Conservation (phyloP, 2,113 vertebrate species). For the Poeciliopsis prolifica region DNA sequence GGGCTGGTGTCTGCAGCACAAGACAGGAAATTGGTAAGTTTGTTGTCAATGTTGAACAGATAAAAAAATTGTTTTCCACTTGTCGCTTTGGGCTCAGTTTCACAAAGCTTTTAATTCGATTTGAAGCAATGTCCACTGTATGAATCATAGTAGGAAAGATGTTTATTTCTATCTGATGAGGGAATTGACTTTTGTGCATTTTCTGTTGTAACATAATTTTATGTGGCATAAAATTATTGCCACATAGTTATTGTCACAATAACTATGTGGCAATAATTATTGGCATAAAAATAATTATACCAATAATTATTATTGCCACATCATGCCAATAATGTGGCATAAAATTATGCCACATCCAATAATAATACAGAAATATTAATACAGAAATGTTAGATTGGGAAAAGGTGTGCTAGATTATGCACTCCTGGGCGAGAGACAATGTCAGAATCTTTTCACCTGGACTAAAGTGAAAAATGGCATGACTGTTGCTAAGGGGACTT, state of each 20-base stretch:
- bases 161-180: background rate
- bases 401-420: background rate
- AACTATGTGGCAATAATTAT: no score
- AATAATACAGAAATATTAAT: no score
- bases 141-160: background rate
- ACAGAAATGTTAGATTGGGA: background rate
- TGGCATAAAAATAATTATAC: no score
- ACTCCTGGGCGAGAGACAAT: background rate
- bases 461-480: background rate
- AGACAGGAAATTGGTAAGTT: slow-evolving; percentile 90
- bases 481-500: background rate
- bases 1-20: slow-evolving; percentile 87
- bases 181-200: slow-evolving; percentile 11
- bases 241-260: no score
- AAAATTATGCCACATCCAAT: no score
- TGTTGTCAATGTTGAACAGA: slow-evolving; percentile 6
- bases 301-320: no score
- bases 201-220: background rate
- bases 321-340: no score
- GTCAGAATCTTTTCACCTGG: background rate
- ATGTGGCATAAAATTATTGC: background rate
- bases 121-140: background rate
- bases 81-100: slow-evolving; percentile 1
- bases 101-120: slow-evolving; percentile 15
- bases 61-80: background rate